These are phyloP conservation scores for Eurosta solidaginis DNA, from an alignment of 1,140 invertebrate species.

Conservation along the genomic window DNA sequence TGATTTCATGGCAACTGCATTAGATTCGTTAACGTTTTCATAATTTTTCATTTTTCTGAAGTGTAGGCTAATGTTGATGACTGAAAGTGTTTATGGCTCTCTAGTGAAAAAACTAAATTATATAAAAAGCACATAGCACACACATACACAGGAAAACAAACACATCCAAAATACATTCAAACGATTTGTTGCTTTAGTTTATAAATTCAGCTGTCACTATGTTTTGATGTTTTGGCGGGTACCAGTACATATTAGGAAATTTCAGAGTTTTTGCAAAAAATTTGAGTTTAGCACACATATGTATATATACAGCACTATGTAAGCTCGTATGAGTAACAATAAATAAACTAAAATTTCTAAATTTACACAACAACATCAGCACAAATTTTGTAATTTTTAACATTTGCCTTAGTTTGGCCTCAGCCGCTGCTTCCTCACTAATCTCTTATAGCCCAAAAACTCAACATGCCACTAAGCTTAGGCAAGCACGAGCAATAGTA, in stretches of 20 bases:
- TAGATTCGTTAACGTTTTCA: background rate
- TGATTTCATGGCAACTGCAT: too few species aligned
- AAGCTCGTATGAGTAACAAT: background rate
- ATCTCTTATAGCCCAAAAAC: background rate
- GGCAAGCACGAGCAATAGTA: background rate
- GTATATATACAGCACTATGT: background rate
- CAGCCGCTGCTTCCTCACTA: background rate
- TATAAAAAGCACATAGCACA: too few species aligned
- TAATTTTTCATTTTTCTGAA: background rate
- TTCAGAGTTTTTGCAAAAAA: background rate
- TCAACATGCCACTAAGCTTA: background rate
- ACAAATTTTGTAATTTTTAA: conserved; percentile 23
- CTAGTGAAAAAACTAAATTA: too few species aligned
- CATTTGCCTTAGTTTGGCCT: background rate
- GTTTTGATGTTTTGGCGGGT: background rate
- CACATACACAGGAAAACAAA: background rate
- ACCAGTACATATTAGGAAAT: background rate
- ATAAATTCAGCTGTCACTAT: conserved; percentile 27
- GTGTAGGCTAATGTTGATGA: conserved; percentile 7
- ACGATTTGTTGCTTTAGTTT: background rate
- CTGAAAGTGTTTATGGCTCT: background rate
- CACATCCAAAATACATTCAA: background rate
- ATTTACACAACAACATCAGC: background rate
- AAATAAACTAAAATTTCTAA: background rate
- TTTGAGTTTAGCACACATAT: background rate